Base-by-base conservation (phyloP, 2,797 vertebrate species). In the Aselliscus stoliczkanus region DNA sequence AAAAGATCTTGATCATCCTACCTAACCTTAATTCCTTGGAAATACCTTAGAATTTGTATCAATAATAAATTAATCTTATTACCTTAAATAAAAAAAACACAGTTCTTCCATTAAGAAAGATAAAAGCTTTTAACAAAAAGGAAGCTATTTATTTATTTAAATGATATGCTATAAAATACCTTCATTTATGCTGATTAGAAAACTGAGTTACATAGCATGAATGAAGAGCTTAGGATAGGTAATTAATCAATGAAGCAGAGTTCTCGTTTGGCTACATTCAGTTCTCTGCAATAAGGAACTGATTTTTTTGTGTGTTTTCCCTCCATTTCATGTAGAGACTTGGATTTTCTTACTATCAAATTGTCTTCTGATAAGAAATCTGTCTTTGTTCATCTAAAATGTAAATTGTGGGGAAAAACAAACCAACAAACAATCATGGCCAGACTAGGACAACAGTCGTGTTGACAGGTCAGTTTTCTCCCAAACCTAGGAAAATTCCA, bases 91-190 rank as follows among this genome's bases (percentile, higher is more conserved):
- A n/a, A n/a, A 84, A 83, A 96, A 93, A 70, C 23, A 85, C 4
- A 87, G 4, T 34, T 77, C 20, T 91, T 50, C 37, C 52, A 87
- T 50, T 81, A 70, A 86, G 52, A 56, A 65, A 80, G 58, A n/a
- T 93, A 90, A 69, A 62, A 87, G 17, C 18, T 96, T 89, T 94
- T 94, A 94, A 88, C 31, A 92, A 95, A 95, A 94, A 70, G 12
- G n/a, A 86, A 67, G n/a, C 25, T 52, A 62, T 91, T 85, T 65
- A 76, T 60, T 77, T 44, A 88, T 73, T 95, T 88, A 65, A 56
- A 47, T 73, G 15, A 8, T 83, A 42, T n/a, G 15, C 65, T 89
- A 1, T 77, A 80, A 93, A 94, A 62, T 88, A 88, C 17, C 58
- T 93, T 88, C 82, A 80, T 50, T 92, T 72, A 39, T 75, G 42